Conservation (phyloP, 2,888 invertebrate genomes). For the Ormyrus nitidulus region DNA sequence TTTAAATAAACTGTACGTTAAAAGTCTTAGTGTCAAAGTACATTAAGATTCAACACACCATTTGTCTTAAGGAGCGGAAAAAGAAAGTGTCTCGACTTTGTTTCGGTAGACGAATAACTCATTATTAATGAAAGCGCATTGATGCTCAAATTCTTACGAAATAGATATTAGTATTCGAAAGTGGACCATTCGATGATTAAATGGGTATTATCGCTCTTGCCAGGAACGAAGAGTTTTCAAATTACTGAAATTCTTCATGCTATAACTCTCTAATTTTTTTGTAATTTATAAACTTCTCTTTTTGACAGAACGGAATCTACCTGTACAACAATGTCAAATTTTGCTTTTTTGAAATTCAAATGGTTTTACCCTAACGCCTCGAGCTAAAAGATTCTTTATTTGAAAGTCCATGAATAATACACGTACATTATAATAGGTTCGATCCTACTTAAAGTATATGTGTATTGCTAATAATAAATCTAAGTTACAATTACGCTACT, state of each 20-base stretch:
- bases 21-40: too few species aligned
- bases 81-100: slow-evolving; percentile 39
- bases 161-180: slow-evolving; percentile 44
- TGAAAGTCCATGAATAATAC: neutral
- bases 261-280: slow-evolving; percentile 9
- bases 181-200: slow-evolving; percentile 33
- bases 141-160: slow-evolving; percentile 42
- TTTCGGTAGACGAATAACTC: slow-evolving; percentile 35
- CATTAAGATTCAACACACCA: too few species aligned
- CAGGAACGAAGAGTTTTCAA: slow-evolving; percentile 14
- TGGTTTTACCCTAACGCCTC: neutral
- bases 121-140: slow-evolving; percentile 44
- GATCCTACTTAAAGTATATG: too few species aligned
- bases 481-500: too few species aligned
- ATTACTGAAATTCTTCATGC: slow-evolving; percentile 27
- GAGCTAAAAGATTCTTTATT: neutral
- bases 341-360: too few species aligned
- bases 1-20: too few species aligned
- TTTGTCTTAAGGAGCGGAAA: slow-evolving; percentile 16
- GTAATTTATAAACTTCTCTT: neutral
- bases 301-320: neutral
- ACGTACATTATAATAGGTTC: neutral
- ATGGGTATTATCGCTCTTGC: slow-evolving; percentile 9
- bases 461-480: too few species aligned
- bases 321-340: neutral